phyloP scores from a whole-genome alignment of 2,797 vertebrate genomes.

The Sebastes diaconus region DNA sequence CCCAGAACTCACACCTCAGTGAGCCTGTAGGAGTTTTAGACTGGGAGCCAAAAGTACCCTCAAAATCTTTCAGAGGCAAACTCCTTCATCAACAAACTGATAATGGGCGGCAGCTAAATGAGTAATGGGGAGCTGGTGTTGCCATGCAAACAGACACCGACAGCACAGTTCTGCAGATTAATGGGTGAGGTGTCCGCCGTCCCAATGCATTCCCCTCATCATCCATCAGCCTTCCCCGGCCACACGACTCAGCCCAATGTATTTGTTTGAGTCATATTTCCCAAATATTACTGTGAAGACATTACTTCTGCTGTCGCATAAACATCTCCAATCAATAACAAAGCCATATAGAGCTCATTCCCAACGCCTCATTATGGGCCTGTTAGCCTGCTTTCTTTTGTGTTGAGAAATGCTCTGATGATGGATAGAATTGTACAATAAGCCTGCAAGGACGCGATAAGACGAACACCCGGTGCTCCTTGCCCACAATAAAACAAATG shows the following conservation, averaged over 20 bases:
- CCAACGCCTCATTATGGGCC: constrained; percentile 37
- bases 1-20: constrained; percentile 46
- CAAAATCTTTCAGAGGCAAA: constrained; percentile 64
- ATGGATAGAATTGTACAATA: constrained; percentile 50
- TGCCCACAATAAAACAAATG: constrained; percentile 39
- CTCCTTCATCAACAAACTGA: constrained; percentile 71
- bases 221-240: constrained; percentile 70
- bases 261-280: constrained; percentile 64
- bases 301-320: constrained; percentile 42
- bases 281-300: constrained; percentile 57
- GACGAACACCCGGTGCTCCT: constrained; percentile 27
- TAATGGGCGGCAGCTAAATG: constrained; percentile 71
- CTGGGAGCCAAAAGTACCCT: constrained; percentile 59
- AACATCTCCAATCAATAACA: constrained; percentile 63
- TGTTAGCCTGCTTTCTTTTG: constrained; percentile 39
- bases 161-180: constrained; percentile 72
- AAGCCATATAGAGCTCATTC: constrained; percentile 37
- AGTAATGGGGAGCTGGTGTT: constrained; percentile 71
- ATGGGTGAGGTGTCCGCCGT: constrained; percentile 71
- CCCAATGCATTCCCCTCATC: constrained; percentile 56
- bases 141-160: constrained; percentile 76
- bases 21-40: constrained; percentile 53
- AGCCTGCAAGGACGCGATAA: constrained; percentile 44
- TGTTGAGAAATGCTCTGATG: constrained; percentile 42
- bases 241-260: constrained; percentile 44